Evolutionary conservation across 2,797 vertebrate species (phyloP).

Genomic region (Poecilia velifera): DNA sequence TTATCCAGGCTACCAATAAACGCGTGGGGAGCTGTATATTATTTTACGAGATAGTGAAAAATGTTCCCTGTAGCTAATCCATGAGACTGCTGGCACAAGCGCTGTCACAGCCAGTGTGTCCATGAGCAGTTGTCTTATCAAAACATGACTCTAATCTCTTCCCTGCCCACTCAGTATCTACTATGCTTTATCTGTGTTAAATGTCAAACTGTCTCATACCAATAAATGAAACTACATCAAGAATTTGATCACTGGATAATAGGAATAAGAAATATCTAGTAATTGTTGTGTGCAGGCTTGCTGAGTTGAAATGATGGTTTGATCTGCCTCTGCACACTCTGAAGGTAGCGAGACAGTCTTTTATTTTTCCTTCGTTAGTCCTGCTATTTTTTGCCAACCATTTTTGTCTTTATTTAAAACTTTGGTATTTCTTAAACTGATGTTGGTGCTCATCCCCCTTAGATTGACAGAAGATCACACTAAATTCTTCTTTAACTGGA

Average conservation of each 20-base stretch:
- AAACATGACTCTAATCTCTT: constrained; percentile 41
- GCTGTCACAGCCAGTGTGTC: constrained; percentile 15
- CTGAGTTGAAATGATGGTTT: neutral
- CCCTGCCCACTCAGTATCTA: constrained; percentile 20
- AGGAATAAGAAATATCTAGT: neutral
- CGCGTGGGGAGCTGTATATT: neutral
- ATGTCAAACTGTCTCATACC: constrained; percentile 11
- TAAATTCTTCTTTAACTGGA: constrained; percentile 37
- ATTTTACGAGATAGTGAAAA: constrained; percentile 1
- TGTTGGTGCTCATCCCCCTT: constrained; percentile 4
- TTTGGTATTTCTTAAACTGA: neutral
- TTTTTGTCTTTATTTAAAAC: neutral
- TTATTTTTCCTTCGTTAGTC: neutral
- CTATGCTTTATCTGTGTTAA: constrained; percentile 14
- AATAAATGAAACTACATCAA: constrained; percentile 17
- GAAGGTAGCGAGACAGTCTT: neutral
- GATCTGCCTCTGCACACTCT: neutral
- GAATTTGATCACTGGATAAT: constrained; percentile 1
- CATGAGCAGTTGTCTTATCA: constrained; percentile 29
- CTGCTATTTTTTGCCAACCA: neutral
- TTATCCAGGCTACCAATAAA: neutral
- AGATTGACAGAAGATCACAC: constrained; percentile 7
- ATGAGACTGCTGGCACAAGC: neutral
- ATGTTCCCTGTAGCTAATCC: neutral
- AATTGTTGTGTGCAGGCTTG: neutral